phyloP scores from a whole-genome alignment of 2,888 invertebrate species.

The Leucophenga montana region DNA sequence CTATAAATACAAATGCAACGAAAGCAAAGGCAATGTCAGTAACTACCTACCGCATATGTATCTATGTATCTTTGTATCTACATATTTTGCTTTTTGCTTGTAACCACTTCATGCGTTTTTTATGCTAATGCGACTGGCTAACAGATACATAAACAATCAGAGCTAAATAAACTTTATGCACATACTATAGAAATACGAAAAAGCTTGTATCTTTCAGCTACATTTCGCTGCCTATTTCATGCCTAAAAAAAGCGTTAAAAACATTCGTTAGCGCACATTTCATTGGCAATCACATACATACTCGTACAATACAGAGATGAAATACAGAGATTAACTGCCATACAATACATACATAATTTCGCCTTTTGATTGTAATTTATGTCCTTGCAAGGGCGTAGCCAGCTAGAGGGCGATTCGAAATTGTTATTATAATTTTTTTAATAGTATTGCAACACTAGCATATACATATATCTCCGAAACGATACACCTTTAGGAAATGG shows the following conservation, averaged over 20 bases:
- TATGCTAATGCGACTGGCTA: conserved; percentile 51
- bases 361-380: conserved; percentile 13
- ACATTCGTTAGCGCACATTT: conserved; percentile 2
- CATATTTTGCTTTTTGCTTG: background rate
- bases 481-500: too few species aligned
- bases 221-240: conserved; percentile 12
- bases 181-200: background rate
- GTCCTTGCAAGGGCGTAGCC: too few species aligned
- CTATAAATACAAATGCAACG: too few species aligned
- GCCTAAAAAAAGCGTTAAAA: background rate
- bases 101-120: conserved; percentile 41
- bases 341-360: background rate
- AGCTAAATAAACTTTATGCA: background rate
- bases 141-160: background rate
- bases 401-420: too few species aligned
- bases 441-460: too few species aligned
- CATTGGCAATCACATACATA: conserved; percentile 8
- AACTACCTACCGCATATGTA: background rate
- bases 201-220: background rate
- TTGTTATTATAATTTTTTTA: too few species aligned
- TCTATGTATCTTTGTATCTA: background rate
- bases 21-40: too few species aligned
- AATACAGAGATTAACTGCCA: background rate
- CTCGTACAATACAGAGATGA: background rate
- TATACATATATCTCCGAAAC: too few species aligned